Evolutionary conservation across 2,797 vertebrate genomes (phyloP).

Genomic region (Melanotaenia nigrans): DNA sequence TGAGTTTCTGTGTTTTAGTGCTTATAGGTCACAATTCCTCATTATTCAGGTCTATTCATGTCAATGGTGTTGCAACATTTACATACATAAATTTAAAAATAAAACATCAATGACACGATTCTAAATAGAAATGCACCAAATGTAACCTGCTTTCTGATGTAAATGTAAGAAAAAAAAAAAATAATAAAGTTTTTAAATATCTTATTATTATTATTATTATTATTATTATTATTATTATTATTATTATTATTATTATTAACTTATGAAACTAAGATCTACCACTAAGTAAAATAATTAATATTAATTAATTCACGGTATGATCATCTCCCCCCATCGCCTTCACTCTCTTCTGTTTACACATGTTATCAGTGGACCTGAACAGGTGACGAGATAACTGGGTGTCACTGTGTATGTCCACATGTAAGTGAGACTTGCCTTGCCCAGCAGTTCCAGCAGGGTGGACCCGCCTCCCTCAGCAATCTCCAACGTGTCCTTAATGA

Average conservation of each 20-base stretch:
- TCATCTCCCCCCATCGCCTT: background rate
- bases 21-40: background rate
- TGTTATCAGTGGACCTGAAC: conserved; percentile 22
- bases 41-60: background rate
- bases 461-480: conserved; percentile 57
- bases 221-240: no score
- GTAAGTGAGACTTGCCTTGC: conserved; percentile 75
- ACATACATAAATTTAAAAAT: background rate
- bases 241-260: no score
- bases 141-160: background rate
- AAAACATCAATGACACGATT: background rate
- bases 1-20: background rate
- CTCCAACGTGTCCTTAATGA: conserved; percentile 79
- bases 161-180: background rate
- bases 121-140: background rate
- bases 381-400: background rate
- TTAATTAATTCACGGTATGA: background rate
- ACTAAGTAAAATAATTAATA: background rate
- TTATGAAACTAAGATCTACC: no score
- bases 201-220: no score
- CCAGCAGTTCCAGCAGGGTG: conserved; percentile 83
- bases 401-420: background rate
- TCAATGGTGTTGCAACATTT: background rate
- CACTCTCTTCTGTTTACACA: background rate
- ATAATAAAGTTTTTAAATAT: no score